A percentile compares a stretch with the other conserved stretches of the same genome.
Evolutionary conservation across 2,888 invertebrate species (phyloP).

Genomic region (Pterostichus madidus): DNA sequence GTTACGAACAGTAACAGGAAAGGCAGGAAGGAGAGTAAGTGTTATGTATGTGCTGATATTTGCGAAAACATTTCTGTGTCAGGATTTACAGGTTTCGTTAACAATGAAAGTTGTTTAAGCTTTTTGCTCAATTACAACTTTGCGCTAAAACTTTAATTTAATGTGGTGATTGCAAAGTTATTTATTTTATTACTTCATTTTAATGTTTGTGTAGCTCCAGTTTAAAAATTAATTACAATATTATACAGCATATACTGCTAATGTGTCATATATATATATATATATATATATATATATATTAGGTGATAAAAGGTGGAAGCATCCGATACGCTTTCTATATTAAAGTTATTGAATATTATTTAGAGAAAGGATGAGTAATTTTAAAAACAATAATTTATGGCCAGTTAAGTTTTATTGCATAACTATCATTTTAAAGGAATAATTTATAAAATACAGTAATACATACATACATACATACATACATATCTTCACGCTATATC

Average conservation of each 20-base stretch:
- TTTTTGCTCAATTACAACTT: constrained; percentile 15
- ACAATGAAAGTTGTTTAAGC: constrained; percentile 37
- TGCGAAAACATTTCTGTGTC: constrained; percentile 32
- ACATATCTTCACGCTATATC: no score
- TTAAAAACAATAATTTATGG: not conserved
- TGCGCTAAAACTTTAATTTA: constrained; percentile 14
- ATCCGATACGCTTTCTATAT: not conserved
- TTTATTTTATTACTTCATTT: constrained; percentile 4
- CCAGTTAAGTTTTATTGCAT: no score
- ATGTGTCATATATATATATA: not conserved
- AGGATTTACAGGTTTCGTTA: constrained; percentile 12
- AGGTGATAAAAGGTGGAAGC: constrained; percentile 1
- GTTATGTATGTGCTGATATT: constrained; percentile 37
- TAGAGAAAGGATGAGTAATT: not conserved
- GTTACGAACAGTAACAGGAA: constrained; percentile 2
- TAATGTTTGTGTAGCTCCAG: not conserved
- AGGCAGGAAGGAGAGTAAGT: not conserved
- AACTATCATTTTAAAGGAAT: no score
- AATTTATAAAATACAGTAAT: no score
- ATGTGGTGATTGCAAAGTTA: not conserved
- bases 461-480: no score
- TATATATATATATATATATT: not conserved
- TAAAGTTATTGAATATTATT: not conserved
- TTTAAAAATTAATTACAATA: not conserved
- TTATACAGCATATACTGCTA: not conserved